Conservation (phyloP, 2,888 invertebrate genomes). For the Encarsia formosa region DNA sequence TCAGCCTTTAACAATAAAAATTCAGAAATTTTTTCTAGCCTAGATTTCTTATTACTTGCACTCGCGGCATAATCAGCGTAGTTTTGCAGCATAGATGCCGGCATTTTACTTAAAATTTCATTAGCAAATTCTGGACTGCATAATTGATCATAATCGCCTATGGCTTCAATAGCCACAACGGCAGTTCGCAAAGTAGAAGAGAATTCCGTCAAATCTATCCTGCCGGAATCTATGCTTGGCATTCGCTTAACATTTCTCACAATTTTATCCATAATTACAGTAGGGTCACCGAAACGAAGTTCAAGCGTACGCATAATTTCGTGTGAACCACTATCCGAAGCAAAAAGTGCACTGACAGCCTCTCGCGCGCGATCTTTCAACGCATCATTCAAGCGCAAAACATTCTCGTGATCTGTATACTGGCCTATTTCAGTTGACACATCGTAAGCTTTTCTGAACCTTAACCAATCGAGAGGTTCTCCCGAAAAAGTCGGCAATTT, state of each 20-base stretch:
- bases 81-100: neutral
- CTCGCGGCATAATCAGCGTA: neutral
- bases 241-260: neutral
- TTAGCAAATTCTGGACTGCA: neutral
- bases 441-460: too few relatives aligned
- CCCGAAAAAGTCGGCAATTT: neutral
- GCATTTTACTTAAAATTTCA: neutral
- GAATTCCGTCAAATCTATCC: neutral
- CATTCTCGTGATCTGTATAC: too few relatives aligned
- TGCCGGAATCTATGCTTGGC: neutral
- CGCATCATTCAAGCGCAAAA: neutral
- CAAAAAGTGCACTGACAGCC: too few relatives aligned
- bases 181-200: neutral
- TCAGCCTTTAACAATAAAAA: neutral
- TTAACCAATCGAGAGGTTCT: too few relatives aligned
- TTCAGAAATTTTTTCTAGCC: neutral
- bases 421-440: too few relatives aligned
- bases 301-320: neutral
- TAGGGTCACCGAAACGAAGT: neutral
- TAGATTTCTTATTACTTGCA: neutral
- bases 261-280: neutral
- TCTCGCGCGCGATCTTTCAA: neutral
- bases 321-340: too few relatives aligned
- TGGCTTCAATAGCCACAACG: neutral
- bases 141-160: neutral